Percentiles rank a stretch among this genome's conserved stretches.
phyloP scores from a whole-genome alignment of 2,888 invertebrate genomes.

The Tetramorium bicarinatum region DNA sequence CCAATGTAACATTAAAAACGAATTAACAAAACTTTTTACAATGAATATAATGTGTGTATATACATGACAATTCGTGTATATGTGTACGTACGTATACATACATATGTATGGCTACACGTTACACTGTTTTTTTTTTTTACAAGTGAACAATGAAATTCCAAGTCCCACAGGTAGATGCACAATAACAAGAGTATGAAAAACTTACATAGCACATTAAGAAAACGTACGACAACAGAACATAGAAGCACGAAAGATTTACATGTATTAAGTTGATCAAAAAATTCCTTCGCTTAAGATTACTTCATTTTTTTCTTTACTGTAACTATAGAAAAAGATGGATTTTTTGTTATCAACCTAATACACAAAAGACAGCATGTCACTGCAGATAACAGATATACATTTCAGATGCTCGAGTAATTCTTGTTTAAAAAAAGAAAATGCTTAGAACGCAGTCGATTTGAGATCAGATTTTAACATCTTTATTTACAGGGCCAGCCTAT shows the following conservation, averaged over 20 bases:
- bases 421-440: conserved; percentile 28
- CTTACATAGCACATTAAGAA: conserved; percentile 16
- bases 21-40: conserved; percentile 68
- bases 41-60: conserved; percentile 58
- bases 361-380: conserved; percentile 54
- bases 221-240: conserved; percentile 9
- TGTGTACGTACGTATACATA: conserved; percentile 3
- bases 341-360: conserved; percentile 6
- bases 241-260: conserved; percentile 45
- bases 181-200: conserved; percentile 42
- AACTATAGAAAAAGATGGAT: conserved; percentile 12
- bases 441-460: conserved; percentile 39
- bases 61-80: conserved; percentile 25
- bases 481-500: conserved; percentile 71
- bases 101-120: conserved; percentile 33
- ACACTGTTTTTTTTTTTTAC: conserved; percentile 50
- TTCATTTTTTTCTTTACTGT: background rate
- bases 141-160: conserved; percentile 49
- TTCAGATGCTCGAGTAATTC: conserved; percentile 54
- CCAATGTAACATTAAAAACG: conserved; percentile 69
- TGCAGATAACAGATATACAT: conserved; percentile 61
- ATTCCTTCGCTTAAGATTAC: background rate
- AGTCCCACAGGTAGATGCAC: conserved; percentile 32
- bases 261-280: conserved; percentile 11
- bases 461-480: conserved; percentile 60